A percentile compares a stretch with the other conserved stretches of the same genome.
phyloP scores from a whole-genome alignment of 2,888 invertebrate species.

The Alviniconcha strummeri region DNA sequence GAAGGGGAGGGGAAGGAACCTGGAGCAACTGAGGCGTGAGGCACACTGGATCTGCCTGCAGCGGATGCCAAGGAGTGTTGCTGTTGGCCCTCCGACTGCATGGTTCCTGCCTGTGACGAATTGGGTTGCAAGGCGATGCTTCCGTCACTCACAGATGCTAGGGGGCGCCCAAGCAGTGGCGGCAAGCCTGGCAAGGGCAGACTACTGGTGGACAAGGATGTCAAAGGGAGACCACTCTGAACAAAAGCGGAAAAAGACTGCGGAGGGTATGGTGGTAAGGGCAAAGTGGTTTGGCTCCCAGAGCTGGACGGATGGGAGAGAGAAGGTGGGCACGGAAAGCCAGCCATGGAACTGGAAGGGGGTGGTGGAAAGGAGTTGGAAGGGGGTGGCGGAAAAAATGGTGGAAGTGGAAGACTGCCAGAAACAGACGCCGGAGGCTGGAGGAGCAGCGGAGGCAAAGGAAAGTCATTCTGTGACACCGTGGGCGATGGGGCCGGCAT shows the following conservation, averaged over 20 bases:
- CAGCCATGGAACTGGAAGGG: not conserved
- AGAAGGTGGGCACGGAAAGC: not conserved
- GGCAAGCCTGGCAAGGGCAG: slow-evolving; percentile 5
- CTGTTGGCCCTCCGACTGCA: not conserved
- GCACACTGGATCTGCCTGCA: not conserved
- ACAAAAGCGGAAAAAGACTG: slow-evolving; percentile 15
- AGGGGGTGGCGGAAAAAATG: not conserved
- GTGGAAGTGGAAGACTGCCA: not conserved
- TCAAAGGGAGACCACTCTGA: slow-evolving; percentile 19
- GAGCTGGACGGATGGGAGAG: not conserved
- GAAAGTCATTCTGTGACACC: not conserved
- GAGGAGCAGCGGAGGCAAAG: not conserved
- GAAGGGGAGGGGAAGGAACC: not conserved
- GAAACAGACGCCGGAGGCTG: not conserved
- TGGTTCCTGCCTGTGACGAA: not conserved
- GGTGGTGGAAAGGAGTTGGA: not conserved
- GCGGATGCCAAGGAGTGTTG: not conserved
- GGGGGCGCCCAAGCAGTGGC: not conserved
- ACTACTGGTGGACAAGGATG: not conserved
- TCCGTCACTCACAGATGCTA: not conserved
- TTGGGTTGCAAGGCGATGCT: not conserved
- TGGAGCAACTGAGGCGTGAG: not conserved
- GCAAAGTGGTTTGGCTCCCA: not conserved
- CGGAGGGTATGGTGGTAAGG: slow-evolving; percentile 12
- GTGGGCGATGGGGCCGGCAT: not conserved